A percentile compares a stretch with the other conserved stretches of the same genome.
phyloP scores from a whole-genome alignment of 1,140 invertebrate genomes.

The Drepana arcuata region DNA sequence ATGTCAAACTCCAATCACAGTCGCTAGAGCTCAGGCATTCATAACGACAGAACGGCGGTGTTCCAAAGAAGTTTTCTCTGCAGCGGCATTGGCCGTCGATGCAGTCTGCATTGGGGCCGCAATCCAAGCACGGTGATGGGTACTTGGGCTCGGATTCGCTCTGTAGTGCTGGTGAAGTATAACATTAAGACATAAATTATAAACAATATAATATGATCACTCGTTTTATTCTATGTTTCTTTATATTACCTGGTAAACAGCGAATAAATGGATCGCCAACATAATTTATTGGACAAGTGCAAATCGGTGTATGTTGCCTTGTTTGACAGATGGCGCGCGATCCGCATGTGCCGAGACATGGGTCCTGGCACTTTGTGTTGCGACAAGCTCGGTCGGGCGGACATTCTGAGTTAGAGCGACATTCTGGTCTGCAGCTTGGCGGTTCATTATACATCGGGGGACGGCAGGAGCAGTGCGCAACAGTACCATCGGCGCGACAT shows the following conservation, averaged over 20 bases:
- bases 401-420: constrained; percentile 79
- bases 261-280: constrained; percentile 79
- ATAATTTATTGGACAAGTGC: constrained; percentile 77
- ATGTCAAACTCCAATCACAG: constrained; percentile 78
- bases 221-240: neutral
- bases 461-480: constrained; percentile 79
- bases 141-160: constrained; percentile 73
- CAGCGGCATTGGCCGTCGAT: constrained; percentile 76
- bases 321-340: constrained; percentile 79
- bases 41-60: constrained; percentile 79
- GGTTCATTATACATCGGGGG: constrained; percentile 77
- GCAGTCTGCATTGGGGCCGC: constrained; percentile 79
- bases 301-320: constrained; percentile 80
- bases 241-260: constrained; percentile 75
- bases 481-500: constrained; percentile 76
- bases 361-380: constrained; percentile 80
- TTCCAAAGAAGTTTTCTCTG: constrained; percentile 75
- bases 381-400: constrained; percentile 77
- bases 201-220: neutral
- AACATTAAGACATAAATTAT: constrained; percentile 1
- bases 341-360: constrained; percentile 83
- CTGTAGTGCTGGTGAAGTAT: constrained; percentile 65
- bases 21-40: constrained; percentile 81
- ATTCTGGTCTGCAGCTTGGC: constrained; percentile 80
- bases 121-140: constrained; percentile 72